Conservation (phyloP, 2,888 invertebrate genomes). For the Mystacides longicornis region DNA sequence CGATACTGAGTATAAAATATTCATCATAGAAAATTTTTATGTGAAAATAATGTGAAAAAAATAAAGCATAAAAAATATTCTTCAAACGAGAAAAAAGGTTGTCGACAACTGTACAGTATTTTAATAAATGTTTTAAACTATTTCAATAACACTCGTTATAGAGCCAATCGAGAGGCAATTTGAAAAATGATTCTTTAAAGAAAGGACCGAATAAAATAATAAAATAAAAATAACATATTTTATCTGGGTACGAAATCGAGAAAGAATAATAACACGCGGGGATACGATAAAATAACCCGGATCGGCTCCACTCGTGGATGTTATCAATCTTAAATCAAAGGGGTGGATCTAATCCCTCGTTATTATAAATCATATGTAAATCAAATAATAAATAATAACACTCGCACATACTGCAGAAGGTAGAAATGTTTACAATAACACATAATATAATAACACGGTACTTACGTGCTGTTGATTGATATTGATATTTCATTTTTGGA, state of each 20-base stretch:
- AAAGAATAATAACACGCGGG: neutral
- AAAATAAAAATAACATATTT: neutral
- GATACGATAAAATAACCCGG: no score
- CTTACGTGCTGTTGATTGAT: neutral
- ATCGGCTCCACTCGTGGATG: no score
- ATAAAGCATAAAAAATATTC: no score
- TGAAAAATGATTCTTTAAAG: slow-evolving; percentile 12
- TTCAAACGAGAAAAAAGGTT: no score
- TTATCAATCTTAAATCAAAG: neutral
- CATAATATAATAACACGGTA: no score
- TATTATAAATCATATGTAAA: neutral
- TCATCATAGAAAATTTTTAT: no score
- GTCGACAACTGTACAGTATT: no score
- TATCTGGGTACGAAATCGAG: neutral
- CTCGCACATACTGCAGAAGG: neutral
- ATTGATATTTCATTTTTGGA: neutral
- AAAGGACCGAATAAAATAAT: no score
- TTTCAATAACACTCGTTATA: slow-evolving; percentile 8
- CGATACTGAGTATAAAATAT: no score
- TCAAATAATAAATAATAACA: slow-evolving; percentile 1
- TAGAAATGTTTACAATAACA: neutral
- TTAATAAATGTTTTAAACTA: no score
- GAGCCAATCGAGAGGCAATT: slow-evolving; percentile 9
- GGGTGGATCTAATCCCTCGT: neutral
- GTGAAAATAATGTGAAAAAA: no score